Base-by-base conservation (phyloP, 64 coral and sea anemone genomes). In the Trachythela sp. region DNA sequence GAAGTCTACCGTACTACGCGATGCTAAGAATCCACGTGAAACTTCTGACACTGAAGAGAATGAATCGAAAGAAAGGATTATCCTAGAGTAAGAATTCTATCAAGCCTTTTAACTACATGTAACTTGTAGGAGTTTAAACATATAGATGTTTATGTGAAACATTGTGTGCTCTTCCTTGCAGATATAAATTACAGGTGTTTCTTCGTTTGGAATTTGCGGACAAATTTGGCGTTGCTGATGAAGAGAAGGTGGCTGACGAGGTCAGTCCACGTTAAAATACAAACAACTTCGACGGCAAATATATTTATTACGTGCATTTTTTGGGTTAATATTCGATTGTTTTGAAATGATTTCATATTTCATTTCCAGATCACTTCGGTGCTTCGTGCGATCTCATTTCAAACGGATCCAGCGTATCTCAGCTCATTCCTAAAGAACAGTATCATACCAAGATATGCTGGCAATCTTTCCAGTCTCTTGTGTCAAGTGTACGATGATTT, bases 401-500 rank as follows among this genome's bases (percentile, higher is more conserved):
- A 80, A 80, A 80, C 9, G 33, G 75, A 80, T 80, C 75, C 75
- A 30, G 37, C 75, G 31, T 80, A 80, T 80, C 75, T 80, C 34
- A 80, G 30, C 20, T 35, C 30, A 39, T 80, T 80, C 30, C 35
- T 80, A 30, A 80, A 80, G 75, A 80, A 36, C 9, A 80, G 15
- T 29, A 80, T 80, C 33, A 80, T 80, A 36, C 31, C 75, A 30
- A 35, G 75, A 30, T 80, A 80, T 80, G 56, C 75, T 80, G 75
- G 33, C 75, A 48, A 48, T 38, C 86, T 99, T 29, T 85, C 93
- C 5, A 87, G 94, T 50, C 94, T 95, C 59, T 45, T 99, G 1
- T 91, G 91, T 68, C 91, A 77, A 58, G 91, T 99, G 18, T 99
- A 99, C n/a, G 96, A 99, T 49, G 93, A 93, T 20, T 83, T 99